Evolutionary conservation across 2,888 invertebrate species (phyloP), one percentile per base, ranked within the genome.

Genomic region (Pomacea canaliculata): DNA sequence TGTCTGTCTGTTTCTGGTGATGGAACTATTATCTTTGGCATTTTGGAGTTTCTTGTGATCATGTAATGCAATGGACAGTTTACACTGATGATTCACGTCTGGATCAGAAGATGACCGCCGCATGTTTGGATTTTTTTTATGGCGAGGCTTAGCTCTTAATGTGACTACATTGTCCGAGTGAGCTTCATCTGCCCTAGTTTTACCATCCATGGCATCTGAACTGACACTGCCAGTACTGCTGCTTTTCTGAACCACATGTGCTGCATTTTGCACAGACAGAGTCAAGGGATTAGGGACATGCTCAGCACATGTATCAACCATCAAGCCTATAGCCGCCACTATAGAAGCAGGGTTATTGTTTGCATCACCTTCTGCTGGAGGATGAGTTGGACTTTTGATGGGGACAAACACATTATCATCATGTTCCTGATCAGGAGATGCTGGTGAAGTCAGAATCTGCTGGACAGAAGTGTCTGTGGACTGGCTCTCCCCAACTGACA

Each of bases 41-140:
- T 68, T 71, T 68, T 59, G 60, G n/a, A 18, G 27, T 63, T 37
- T 70, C n/a, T 77, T 68, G n/a, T 70, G 77, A 59, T 77, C 77
- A 19, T 73, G 73, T 46, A 77, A 73, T n/a, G 77, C 70, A 48
- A 73, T 73, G 19, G 70, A 51, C 27, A 13, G 51, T 56, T 37
- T 37, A 19, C 65, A 65, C 65, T 65, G 65, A 12, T 46, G 70
- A 48, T 12, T 70, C n/a, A 79, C 56, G 68, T 77, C 73, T 7
- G 81, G 78, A 37, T 81, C 76, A 1, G 81, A 81, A 51, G 79
- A 71, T 13, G 79, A 74, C 12, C 76, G 72, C 63, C 51, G 51
- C 51, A 56, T 56, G 51, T 56, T 56, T 10, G 51, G 12, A 56
- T 56, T 56, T 56, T 7, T 56, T 56, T 56, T 56, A 56, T 56